Percentiles rank a stretch among this genome's conserved stretches.
These are phyloP conservation scores for Crematogaster levior DNA, from an alignment of 2,888 invertebrate genomes.

Conservation along the genomic window DNA sequence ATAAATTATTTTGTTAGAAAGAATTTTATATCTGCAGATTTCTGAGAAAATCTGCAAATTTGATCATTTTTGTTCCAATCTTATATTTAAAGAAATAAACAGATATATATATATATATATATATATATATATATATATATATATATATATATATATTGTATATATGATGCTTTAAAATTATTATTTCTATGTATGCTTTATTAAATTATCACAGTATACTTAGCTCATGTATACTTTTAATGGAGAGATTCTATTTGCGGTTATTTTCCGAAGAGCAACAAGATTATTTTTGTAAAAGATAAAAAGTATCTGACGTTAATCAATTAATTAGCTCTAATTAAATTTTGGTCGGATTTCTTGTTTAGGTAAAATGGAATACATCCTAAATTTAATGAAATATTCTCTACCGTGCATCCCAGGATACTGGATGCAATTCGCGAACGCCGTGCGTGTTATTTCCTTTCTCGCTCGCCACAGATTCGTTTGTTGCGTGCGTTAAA, in stretches of 20 bases:
- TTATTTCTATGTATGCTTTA: not conserved
- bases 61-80: not conserved
- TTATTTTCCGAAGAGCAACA: not conserved
- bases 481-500: constrained; percentile 54
- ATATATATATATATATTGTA: too few species aligned
- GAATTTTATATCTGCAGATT: not conserved
- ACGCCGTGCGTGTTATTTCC: constrained; percentile 67
- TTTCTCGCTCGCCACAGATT: constrained; percentile 56
- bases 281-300: not conserved
- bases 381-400: not conserved
- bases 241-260: not conserved
- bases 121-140: too few species aligned
- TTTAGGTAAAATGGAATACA: not conserved
- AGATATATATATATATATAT: too few species aligned
- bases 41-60: not conserved
- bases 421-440: constrained; percentile 54
- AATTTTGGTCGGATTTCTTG: not conserved
- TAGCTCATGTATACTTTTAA: not conserved
- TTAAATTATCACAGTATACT: not conserved
- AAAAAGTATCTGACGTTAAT: not conserved
- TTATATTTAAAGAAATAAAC: not conserved
- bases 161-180: too few species aligned
- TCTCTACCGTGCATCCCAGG: not conserved
- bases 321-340: constrained; percentile 4
- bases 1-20: not conserved